Base-by-base conservation (phyloP, 2,888 invertebrate species). In the Perizoma affinitatum region DNA sequence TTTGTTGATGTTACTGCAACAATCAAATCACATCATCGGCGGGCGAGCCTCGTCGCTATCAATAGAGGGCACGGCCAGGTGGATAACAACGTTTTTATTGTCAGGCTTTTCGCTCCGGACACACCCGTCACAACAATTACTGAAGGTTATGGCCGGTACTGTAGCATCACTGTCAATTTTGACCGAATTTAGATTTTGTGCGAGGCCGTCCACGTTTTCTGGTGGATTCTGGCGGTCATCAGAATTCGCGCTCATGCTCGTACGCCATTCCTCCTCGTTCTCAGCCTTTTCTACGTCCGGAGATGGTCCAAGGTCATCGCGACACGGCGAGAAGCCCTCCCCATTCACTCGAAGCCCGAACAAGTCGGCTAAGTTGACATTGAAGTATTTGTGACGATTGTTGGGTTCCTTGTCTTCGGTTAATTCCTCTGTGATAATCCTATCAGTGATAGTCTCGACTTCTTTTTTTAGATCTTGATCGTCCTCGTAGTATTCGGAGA, bases 401-500 rank as follows among this genome's bases (percentile, higher is more conserved):
- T 55, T 66, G 9, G 69, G 64, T 42, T 68, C 71, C 10, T 78
- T 73, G 36, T 66, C 78, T 4, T 71, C 66, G 47, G 78, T 74
- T 6, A 88, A 75, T 69, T 88, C 82, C 10, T 89, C 83, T 5
- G 78, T 54, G 62, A 89, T 79, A 54, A 88, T 78, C 40, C 79
- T 75, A 68, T 92, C 87, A 44, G 87, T 83, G 68, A 92, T 84
- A 10, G 73, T 80, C 72, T 89, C 87, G 33, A 91, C 82, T 72
- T 88, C 84, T 69, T 82, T 71, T 64, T 79, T 80, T 72, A 91
- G 73, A 42, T 73, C 71, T 65, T 81, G 85, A 72, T 93, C 91
- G 71, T 92, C 90, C 52, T 93, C 93, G 73, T 93, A 93, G 73
- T 88, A 93, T 69, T 93, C 88, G 9, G 91, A 84, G 61, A 93